Evolutionary conservation across 2,797 vertebrate genomes (phyloP), one percentile per base, ranked within the genome.

Genomic region (Pseudochaenichthys georgianus): DNA sequence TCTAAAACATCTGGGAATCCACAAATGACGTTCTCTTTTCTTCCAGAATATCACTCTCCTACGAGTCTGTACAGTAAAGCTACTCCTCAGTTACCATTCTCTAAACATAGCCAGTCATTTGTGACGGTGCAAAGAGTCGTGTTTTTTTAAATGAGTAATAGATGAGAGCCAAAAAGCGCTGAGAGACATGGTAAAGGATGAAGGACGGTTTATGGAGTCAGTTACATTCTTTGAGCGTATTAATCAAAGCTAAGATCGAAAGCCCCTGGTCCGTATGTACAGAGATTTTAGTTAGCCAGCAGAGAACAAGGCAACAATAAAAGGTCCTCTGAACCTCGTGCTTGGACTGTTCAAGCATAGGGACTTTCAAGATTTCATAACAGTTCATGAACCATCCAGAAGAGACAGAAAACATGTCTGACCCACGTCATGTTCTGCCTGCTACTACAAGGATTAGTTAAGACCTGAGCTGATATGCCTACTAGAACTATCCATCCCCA

Each of bases 191-290:
- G 77, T 81, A 70, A 86, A 78, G 66, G 66, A 83, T 73, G 54
- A 52, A 73, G 85, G 85, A 89, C 73, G 73, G 81, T 55, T 83
- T 77, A 60, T 73, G 80, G 63, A 83, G 84, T 80, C 68, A 13
- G 81, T 88, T 86, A 91, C 90, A 93, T 90, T 93, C 90, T 84
- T 87, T 77, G 75, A 82, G 86, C 83, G 79, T 59, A 72, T 78
- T 75, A 76, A 75, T 86, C 80, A 90, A 88, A 87, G 83, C 78
- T 63, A 51, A 72, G 65, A 75, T 79, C 72, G 67, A 73, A 74
- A 81, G 73, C 62, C 75, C 52, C 23, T 45, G 64, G 80, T 79
- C 69, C 69, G 65, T 64, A 83, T 78, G 50, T 77, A 89, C 77
- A 86, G 59, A 78, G 47, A 73, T 73, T 87, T 90, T 75, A 79